These are phyloP conservation scores for Lysiphlebus fabarum DNA, from an alignment of 1,140 invertebrate species.

Conservation along the genomic window DNA sequence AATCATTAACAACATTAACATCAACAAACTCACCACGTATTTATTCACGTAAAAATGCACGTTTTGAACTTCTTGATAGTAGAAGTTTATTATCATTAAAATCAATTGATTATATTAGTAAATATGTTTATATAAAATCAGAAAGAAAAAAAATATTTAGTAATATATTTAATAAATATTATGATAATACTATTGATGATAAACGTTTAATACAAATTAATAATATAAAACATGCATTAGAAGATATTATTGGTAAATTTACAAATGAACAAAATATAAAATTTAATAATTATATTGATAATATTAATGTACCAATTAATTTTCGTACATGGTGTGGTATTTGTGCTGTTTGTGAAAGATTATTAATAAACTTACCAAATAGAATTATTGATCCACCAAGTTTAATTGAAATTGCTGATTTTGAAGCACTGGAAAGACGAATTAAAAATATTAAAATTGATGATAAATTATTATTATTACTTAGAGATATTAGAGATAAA, in stretches of 20 bases:
- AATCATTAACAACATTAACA: constrained; percentile 41
- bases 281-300: constrained; percentile 55
- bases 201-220: constrained; percentile 45
- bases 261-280: constrained; percentile 49
- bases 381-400: constrained; percentile 54
- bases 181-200: constrained; percentile 44
- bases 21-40: constrained; percentile 60
- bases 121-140: constrained; percentile 61
- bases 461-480: constrained; percentile 33
- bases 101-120: constrained; percentile 62
- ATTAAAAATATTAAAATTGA: constrained; percentile 28
- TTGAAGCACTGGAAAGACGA: constrained; percentile 42
- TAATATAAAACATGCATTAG: constrained; percentile 57
- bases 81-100: constrained; percentile 49
- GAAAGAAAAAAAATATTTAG: constrained; percentile 63
- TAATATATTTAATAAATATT: constrained; percentile 55
- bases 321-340: constrained; percentile 68
- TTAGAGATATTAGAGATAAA: constrained; percentile 39
- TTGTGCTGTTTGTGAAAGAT: constrained; percentile 64
- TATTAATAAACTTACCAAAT: constrained; percentile 55
- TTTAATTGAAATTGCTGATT: constrained; percentile 48
- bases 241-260: constrained; percentile 62
- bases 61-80: constrained; percentile 66
- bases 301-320: constrained; percentile 54
- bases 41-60: constrained; percentile 62